Base-by-base conservation (phyloP, 2,113 vertebrate species). In the Budorcas taxicolor region DNA sequence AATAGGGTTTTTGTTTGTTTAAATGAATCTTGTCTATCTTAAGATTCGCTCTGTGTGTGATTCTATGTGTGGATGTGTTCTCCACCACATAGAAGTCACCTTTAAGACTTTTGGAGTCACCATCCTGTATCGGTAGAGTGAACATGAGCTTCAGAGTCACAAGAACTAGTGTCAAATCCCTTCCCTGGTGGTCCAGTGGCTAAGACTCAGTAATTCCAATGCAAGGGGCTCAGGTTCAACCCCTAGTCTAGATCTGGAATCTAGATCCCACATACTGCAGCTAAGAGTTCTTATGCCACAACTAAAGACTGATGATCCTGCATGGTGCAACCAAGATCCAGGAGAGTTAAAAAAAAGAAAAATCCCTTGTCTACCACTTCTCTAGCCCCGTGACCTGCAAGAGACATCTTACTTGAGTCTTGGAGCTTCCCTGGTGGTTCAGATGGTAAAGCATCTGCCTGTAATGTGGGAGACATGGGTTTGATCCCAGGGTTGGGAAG, bases 401-500 rank as follows among this genome's bases (percentile, higher is more conserved):
- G n/a, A 90, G 67, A 81, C 11, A 87, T 62, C 45, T 23, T 83
- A 55, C 31, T 40, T 33, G 64, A 67, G 31, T 57, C 17, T 55
- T 74, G 36, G 67, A 21, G 3, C n/a, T 23, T 74, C 19, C 10
- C n/a, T 13, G 5, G 19, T 40, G 3, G 10, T 36, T 74, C n/a
- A 74, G 67, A 74, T 13, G n/a, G n/a, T 12, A 74, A 74, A 40
- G n/a, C 67, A 74, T 74, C 67, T 74, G 67, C n/a, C 67, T 40
- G n/a, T 6, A 74, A 40, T 23, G 67, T 0, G 1, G n/a, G 67
- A 74, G 67, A 23, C n/a, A 3, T 12, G n/a, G 67, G 19, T 23
- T 71, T 0, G 0, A 23, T 71, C 10, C 67, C 67, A 71, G n/a
- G 67, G 67, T 40, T 3, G 3, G n/a, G 10, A 23, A 71, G 19